Evolutionary conservation across 37 sponge, comb jelly and placozoan species (phyloP).

Genomic region (Agelas oroides): DNA sequence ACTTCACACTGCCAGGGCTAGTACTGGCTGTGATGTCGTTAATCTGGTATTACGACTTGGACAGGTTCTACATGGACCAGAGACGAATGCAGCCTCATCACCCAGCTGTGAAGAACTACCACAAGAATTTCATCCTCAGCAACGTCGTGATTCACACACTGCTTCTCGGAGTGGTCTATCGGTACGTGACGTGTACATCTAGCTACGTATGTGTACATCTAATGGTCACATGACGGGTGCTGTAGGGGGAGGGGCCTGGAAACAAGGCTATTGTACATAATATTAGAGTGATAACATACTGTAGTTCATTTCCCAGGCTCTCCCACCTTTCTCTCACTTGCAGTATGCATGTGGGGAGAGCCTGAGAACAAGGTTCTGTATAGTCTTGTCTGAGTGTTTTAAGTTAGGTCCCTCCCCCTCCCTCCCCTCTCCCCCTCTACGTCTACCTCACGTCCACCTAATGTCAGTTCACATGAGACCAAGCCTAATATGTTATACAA

Average conservation of each 20-base stretch:
- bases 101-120: conserved; percentile 15
- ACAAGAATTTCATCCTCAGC: conserved; percentile 3
- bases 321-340: too few species aligned
- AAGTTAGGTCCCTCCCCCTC: not conserved
- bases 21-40: conserved; percentile 32
- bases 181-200: conserved; percentile 14
- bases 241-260: too few species aligned
- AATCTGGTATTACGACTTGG: conserved; percentile 55
- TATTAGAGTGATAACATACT: too few species aligned
- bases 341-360: too few species aligned
- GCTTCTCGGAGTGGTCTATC: conserved; percentile 46
- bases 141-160: conserved; percentile 33
- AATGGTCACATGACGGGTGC: too few species aligned
- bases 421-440: not conserved
- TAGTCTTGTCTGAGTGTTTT: too few species aligned
- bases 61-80: conserved; percentile 28
- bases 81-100: conserved; percentile 31
- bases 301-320: too few species aligned
- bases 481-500: too few species aligned
- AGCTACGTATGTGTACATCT: not conserved
- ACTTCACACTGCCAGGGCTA: conserved; percentile 2
- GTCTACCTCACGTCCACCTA: too few species aligned
- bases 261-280: too few species aligned
- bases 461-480: too few species aligned
- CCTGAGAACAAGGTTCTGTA: too few species aligned